Evolutionary conservation across 2,888 invertebrate species (phyloP).

Genomic region (Phortica magna): DNA sequence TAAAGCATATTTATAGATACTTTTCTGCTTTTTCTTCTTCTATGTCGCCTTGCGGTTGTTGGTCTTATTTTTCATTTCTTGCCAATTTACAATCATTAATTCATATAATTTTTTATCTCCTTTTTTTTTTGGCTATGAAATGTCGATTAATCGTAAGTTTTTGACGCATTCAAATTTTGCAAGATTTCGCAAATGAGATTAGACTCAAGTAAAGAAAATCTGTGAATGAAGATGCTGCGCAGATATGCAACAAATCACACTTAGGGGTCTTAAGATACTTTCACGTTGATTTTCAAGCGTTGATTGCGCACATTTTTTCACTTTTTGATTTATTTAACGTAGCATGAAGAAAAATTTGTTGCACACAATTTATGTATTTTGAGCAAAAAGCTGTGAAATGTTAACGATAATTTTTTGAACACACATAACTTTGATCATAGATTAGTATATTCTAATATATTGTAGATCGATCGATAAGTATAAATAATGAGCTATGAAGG

Average conservation of each 20-base stretch:
- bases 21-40: slow-evolving; percentile 21
- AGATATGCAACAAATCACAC: too few relatives aligned
- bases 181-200: background rate
- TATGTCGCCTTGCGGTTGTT: background rate
- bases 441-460: too few relatives aligned
- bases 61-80: background rate
- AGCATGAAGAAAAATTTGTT: background rate
- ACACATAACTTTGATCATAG: too few relatives aligned
- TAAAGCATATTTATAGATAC: slow-evolving; percentile 7
- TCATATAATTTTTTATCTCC: background rate
- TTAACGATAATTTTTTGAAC: background rate
- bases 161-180: slow-evolving; percentile 14
- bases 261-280: background rate
- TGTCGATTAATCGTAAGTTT: background rate
- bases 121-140: background rate
- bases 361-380: background rate
- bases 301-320: background rate
- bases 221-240: slow-evolving; percentile 28
- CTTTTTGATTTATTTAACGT: background rate
- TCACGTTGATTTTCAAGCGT: background rate
- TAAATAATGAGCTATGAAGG: too few relatives aligned
- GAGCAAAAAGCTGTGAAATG: background rate
- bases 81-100: background rate
- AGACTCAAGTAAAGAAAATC: slow-evolving; percentile 3
- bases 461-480: too few relatives aligned